Base-by-base conservation (phyloP, 2,113 vertebrate genomes). In the Dasyornis broadbenti region DNA sequence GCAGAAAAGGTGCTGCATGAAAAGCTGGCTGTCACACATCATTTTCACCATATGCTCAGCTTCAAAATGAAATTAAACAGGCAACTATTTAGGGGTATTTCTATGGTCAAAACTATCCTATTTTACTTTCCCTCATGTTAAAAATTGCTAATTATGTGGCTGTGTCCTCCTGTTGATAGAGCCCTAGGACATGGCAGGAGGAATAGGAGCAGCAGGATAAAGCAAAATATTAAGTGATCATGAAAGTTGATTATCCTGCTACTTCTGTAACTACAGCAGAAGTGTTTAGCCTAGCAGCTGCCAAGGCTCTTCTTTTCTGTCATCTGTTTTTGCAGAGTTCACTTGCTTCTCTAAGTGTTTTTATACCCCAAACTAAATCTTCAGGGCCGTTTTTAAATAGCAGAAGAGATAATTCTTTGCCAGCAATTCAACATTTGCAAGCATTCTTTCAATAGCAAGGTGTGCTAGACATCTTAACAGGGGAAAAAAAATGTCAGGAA, bases 81-180 rank as follows among this genome's bases (percentile, higher is more conserved):
- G 40, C 13, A 90, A 70, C 45, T 71, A 79, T 47, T 66, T 0
- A 0, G 31, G 47, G 33, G 15, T 59, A 8, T 71, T 87, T 70
- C 49, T 66, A 30, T 50, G 27, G 42, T 75, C 15, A 63, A 70
- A 86, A 21, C 7, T 26, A 59, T 69, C 7, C 28, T 53, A 27
- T 26, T 63, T 47, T 49, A 3, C 13, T 61, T 31, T 53, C 2
- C 0, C 9, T 14, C 0, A 0, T 22, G 15, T 64, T 77, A 57
- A 68, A 93, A 86, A n/a, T 22, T 49, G 30, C 12, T 44, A 10
- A 63, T 54, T 60, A 23, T 33, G 23, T n/a, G 39, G 15, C 33
- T 4, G 0, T 53, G 65, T 50, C 21, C 15, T 82, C 28, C 23
- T 75, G 42, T 79, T 85, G 28, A 24, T 45, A 27, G 9, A 30